These are phyloP conservation scores for Sparidentex hasta DNA, from an alignment of 2,797 vertebrate species.

Conservation along the genomic window DNA sequence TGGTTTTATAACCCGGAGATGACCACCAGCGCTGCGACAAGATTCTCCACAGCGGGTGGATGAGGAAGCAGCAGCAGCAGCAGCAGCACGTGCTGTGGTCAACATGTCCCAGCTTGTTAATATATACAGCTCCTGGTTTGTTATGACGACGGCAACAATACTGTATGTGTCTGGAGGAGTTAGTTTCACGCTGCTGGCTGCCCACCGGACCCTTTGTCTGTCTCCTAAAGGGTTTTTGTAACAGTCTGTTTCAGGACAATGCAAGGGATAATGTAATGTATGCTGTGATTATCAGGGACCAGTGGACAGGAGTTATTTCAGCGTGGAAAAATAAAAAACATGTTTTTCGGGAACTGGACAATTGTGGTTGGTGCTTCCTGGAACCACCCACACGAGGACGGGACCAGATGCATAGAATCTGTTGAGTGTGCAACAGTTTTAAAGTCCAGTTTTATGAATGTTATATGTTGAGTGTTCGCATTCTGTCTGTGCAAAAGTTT, in stretches of 20 bases:
- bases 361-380: conserved; percentile 11
- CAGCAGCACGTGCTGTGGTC: conserved; percentile 38
- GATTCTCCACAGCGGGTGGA: too few species aligned
- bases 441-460: too few species aligned
- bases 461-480: too few species aligned
- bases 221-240: conserved; percentile 20
- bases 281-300: conserved; percentile 53
- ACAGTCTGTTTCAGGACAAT: conserved; percentile 33
- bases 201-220: conserved; percentile 30
- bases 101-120: conserved; percentile 40
- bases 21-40: not conserved
- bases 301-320: conserved; percentile 60
- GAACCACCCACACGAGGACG: not conserved
- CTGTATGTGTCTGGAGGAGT: conserved; percentile 52
- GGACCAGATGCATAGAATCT: not conserved
- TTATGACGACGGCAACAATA: conserved; percentile 29
- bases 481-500: too few species aligned
- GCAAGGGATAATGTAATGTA: conserved; percentile 34
- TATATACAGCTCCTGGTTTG: conserved; percentile 8
- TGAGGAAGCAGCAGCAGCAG: conserved; percentile 7
- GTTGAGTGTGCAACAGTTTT: not conserved
- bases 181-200: conserved; percentile 51
- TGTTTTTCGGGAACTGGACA: conserved; percentile 46
- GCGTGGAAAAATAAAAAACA: conserved; percentile 50
- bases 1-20: not conserved